Base-by-base conservation (phyloP, 2,888 invertebrate genomes). In the Galerucella calmariensis region DNA sequence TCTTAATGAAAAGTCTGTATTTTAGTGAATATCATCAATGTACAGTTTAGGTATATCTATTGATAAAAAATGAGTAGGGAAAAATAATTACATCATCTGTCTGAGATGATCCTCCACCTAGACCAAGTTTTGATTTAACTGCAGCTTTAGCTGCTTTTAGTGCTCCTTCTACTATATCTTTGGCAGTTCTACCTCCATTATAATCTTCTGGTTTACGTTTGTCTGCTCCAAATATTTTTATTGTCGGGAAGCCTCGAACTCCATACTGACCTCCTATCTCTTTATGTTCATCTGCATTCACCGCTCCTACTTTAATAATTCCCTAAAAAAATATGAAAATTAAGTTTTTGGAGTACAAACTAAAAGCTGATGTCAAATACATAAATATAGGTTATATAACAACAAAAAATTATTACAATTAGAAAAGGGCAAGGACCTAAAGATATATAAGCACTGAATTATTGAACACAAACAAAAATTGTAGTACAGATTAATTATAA, bases 221-320 rank as follows among this genome's bases (percentile, higher is more conserved):
- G 86, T 95, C 93, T 0, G 90, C 89, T 0, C 94, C 95, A 87
- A 99, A 98, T 63, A 99, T 93, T 88, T 99, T 99, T 77, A 99
- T 93, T 0, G 98, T 97, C 3, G 99, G 99, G 87, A 98, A 99
- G 67, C 99, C 98, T 80, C 91, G 89, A 51, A 99, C 94, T 59
- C 93, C 93, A 88, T 92, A 99, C 82, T 93, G 92, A 1, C 92
- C 90, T 48, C 93, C 94, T 0, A 98, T 88, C 6, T 94, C 92
- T 83, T 94, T 93, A 84, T 98, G 94, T 67, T 95, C 92, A 85
- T 98, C 97, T 59, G 95, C 96, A 89, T 99, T 94, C 0, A 99
- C 93, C 8, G 96, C 96, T 67, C 97, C 99, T 6, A 99, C 94
- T 91, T 97, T 98, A 0, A 94, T 94, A 14, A 98, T 90, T 75